A percentile compares a stretch with the other conserved stretches of the same genome.
Conservation (phyloP, 2,888 invertebrate genomes). For the Diogma glabrata region DNA sequence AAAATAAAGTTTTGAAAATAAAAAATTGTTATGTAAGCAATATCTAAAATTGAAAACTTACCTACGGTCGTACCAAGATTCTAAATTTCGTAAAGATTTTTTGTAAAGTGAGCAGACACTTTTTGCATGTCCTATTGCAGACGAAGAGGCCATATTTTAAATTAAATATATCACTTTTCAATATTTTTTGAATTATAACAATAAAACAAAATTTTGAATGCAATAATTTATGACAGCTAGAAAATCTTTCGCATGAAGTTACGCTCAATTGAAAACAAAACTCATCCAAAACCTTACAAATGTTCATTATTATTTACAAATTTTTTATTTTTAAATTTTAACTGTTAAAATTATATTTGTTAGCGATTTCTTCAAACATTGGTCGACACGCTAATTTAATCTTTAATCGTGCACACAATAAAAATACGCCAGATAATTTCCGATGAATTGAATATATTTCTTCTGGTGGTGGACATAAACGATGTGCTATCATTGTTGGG, state of each 20-base stretch:
- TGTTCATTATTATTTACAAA: background rate
- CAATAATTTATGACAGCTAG: too few relatives aligned
- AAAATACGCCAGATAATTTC: slow-evolving; percentile 90
- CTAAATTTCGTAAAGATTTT: slow-evolving; percentile 53
- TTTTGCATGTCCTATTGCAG: slow-evolving; percentile 43
- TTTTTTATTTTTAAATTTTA: background rate
- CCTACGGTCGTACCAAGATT: slow-evolving; percentile 50
- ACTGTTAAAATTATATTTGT: background rate
- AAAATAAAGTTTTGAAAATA: slow-evolving; percentile 8
- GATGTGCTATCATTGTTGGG: slow-evolving; percentile 87
- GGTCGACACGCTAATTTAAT: slow-evolving; percentile 69
- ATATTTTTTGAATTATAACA: too few relatives aligned
- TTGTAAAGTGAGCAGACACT: slow-evolving; percentile 74
- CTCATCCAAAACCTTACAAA: background rate
- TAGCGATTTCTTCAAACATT: slow-evolving; percentile 71
- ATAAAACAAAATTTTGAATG: too few relatives aligned
- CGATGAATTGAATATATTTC: slow-evolving; percentile 97
- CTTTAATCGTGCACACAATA: slow-evolving; percentile 78
- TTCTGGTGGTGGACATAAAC: slow-evolving; percentile 94
- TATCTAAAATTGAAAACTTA: slow-evolving; percentile 28
- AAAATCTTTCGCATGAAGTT: too few relatives aligned
- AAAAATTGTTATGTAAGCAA: slow-evolving; percentile 16
- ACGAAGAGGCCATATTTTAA: background rate
- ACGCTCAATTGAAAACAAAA: background rate
- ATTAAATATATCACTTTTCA: too few relatives aligned